Evolutionary conservation across 1,140 invertebrate genomes (phyloP).

Genomic region (Zaprionus davidi): DNA sequence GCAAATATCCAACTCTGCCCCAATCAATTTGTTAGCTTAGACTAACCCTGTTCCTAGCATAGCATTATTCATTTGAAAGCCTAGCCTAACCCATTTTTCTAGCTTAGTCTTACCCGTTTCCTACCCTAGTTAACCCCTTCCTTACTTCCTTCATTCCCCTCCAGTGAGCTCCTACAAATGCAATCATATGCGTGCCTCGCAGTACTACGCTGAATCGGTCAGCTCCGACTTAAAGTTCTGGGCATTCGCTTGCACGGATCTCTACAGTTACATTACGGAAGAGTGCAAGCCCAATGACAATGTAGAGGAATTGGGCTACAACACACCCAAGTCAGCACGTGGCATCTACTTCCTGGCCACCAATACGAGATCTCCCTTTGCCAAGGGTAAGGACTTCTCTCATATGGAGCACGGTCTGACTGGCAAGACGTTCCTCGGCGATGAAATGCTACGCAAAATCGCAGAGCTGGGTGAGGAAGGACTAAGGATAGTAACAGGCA

Average conservation of each 20-base stretch:
- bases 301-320: conserved; percentile 30
- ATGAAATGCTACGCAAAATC: conserved; percentile 3
- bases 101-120: too few relatives aligned
- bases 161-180: conserved; percentile 26
- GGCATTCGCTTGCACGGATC: conserved; percentile 20
- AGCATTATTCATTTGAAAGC: too few relatives aligned
- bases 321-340: conserved; percentile 4
- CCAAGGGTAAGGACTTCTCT: conserved; percentile 11
- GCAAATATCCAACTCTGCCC: too few relatives aligned
- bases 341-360: conserved; percentile 46
- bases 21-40: too few relatives aligned
- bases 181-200: conserved; percentile 34
- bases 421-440: conserved; percentile 25
- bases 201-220: conserved; percentile 51
- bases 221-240: conserved; percentile 1
- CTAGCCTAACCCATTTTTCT: too few relatives aligned
- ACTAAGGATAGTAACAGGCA: not conserved
- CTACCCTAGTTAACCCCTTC: too few relatives aligned
- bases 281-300: not conserved
- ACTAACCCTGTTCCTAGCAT: too few relatives aligned
- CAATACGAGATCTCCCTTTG: conserved; percentile 13
- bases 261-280: not conserved
- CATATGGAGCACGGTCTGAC: conserved; percentile 16
- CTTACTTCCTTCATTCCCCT: not conserved
- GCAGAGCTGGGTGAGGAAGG: not conserved